Base-by-base conservation (phyloP, 2,888 invertebrate species). In the Anthrax anthrax region DNA sequence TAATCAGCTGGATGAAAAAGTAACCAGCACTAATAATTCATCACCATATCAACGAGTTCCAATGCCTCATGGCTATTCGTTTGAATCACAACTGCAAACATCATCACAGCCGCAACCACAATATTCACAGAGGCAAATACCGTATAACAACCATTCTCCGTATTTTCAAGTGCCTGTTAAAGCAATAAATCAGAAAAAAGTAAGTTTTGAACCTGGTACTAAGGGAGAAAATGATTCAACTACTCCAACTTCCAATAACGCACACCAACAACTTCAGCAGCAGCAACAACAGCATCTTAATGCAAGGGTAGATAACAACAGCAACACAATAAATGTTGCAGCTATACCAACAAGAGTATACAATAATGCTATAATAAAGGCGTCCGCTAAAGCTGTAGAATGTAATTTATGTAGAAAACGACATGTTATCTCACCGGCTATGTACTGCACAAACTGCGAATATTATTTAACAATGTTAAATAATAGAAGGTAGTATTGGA, bases 331-430 rank as follows among this genome's bases (percentile, higher is more conserved):
- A 16, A 63, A 60, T 50, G 62, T 63, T 32, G 64, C 67, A 39
- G 64, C 66, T 47, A 68, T 69, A 51, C 68, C 68, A 49, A 69
- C 69, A 52, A 62, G 68, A 55, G 65, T 68, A 52, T 66, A 65
- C 53, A 68, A 68, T 59, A 69, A 67, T 53, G 67, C 68, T 53
- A 68, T 69, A 42, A 65, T 69, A 3, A 69, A 69, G 55, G 67
- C 65, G 48, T 67, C 67, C 18, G 70, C 69, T 18, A 74, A 80
- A 56, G 79, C 81, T 48, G 72, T 77, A 12, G 80, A 81, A 49
- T 92, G 92, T 64, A 84, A 86, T 67, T 72, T 94, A 56, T 94
- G 92, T 67, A 76, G 88, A 48, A 91, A 91, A 64, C 86, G 88
- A 60, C 76, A 80, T 51, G 81, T 89, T 17, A 76, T 74, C 42